Evolutionary conservation across 2,113 vertebrate species (phyloP), one percentile per base, ranked within the genome.

Genomic region (Cryptomyrus ogoouensis): DNA sequence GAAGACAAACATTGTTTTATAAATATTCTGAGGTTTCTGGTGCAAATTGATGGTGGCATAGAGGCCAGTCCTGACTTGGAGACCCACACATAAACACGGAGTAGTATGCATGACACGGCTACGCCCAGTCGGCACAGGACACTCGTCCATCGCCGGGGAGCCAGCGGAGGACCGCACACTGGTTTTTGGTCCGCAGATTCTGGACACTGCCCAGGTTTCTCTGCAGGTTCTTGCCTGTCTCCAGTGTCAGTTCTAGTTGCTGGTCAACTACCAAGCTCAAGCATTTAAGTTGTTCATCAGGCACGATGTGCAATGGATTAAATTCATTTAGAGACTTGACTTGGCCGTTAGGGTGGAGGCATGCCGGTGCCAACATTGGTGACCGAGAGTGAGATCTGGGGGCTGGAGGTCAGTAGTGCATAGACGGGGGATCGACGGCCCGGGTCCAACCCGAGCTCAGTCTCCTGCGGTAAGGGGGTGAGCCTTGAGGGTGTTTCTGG

Each of bases 351-450:
- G 44, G 44, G 8, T 24, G 21, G 42, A 9, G 77, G 42, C 77
- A 44, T 44, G 19, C 2, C 3, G 5, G 77, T 44, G 35, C 17
- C 15, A 46, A 56, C 85, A 42, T 87, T 86, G 50, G 44, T 4
- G 46, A 85, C 31, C 5, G n/a, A 58, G 70, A 58, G 5, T 15
- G 88, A 90, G 58, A 56, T 49, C 70, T 70, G 66, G 27, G 83
- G 94, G 93, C 94, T 52, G 89, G 96, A 95, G 83, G 95, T 97
- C 53, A 98, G 94, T 0, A 98, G 95, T 0, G 93, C 94, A 89
- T 97, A 95, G 17, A 97, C 96, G 2, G 97, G 96, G 90, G 97
- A 96, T 89, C 42, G 94, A 17, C 91, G 94, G 90, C 93, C 94
- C 83, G 10, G 46, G 24, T 91, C 91, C 27, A 92, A 17, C 7